Conservation (phyloP, 2,113 vertebrate genomes). For the Sus scrofa region DNA sequence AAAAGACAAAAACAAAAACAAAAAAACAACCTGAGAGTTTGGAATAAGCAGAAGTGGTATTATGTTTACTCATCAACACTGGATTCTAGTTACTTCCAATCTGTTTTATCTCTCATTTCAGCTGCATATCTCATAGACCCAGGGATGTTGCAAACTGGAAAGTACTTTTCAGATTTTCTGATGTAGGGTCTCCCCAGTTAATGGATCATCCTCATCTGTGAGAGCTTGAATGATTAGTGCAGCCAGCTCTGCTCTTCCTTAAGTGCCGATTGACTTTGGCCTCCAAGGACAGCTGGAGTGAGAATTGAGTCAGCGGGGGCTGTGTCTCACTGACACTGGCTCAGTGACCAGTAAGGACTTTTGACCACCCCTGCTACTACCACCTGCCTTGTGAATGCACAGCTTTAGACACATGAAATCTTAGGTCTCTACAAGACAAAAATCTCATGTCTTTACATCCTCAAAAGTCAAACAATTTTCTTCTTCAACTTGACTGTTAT, state of each 20-base stretch:
- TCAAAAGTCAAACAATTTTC: background rate
- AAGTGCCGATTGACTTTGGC: background rate
- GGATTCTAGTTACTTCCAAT: background rate
- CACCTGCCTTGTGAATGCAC: background rate
- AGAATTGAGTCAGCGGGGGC: no score
- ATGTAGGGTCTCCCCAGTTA: background rate
- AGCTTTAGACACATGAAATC: background rate
- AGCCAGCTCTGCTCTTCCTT: background rate
- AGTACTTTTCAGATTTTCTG: background rate
- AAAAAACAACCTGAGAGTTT: background rate
- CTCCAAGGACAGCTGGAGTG: background rate
- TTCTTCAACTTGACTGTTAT: background rate
- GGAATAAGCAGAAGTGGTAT: background rate
- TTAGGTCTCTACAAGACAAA: background rate
- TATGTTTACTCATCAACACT: background rate
- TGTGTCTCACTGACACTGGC: background rate
- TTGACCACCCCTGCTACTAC: background rate
- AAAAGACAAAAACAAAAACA: no score
- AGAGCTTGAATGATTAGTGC: background rate
- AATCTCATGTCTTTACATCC: background rate
- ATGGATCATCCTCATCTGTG: fast-evolving
- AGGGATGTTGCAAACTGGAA: background rate
- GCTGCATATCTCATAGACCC: background rate
- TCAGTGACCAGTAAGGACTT: background rate
- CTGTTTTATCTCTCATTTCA: background rate